phyloP scores from a whole-genome alignment of 2,888 invertebrate species.

The Hylaea fasciaria region DNA sequence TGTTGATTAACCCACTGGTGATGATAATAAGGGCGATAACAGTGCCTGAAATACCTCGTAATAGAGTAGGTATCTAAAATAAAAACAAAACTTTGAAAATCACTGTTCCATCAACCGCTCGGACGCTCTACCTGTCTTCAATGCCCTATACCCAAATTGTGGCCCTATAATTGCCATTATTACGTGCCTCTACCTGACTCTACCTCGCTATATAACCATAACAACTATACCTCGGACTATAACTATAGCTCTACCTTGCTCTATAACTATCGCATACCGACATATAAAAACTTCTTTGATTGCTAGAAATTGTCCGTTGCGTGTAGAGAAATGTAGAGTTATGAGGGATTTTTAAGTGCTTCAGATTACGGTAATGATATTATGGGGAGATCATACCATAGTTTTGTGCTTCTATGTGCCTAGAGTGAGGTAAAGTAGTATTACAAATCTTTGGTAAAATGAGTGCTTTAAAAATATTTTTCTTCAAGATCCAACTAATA shows the following conservation, averaged over 20 bases:
- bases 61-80: too few relatives aligned
- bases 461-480: too few relatives aligned
- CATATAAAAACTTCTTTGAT: conserved; percentile 38
- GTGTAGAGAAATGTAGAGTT: conserved; percentile 18
- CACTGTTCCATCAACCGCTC: conserved; percentile 46
- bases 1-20: too few relatives aligned
- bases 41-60: too few relatives aligned
- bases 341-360: conserved; percentile 14
- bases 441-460: too few relatives aligned
- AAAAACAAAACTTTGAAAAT: conserved; percentile 51
- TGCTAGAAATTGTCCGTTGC: conserved; percentile 41
- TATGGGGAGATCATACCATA: conserved; percentile 2
- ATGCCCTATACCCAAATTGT: conserved; percentile 65
- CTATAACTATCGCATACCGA: conserved; percentile 44
- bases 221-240: conserved; percentile 53
- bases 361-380: conserved; percentile 10
- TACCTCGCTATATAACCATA: conserved; percentile 69
- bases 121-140: conserved; percentile 63
- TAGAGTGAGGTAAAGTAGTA: background rate
- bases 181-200: conserved; percentile 48
- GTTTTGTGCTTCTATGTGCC: background rate
- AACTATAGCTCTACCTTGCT: conserved; percentile 21
- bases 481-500: too few relatives aligned
- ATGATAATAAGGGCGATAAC: too few relatives aligned
- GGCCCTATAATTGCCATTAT: conserved; percentile 79